Percentiles rank a stretch among this genome's conserved stretches.
phyloP scores from a whole-genome alignment of 2,113 vertebrate species.

The Centropus unirufus region DNA sequence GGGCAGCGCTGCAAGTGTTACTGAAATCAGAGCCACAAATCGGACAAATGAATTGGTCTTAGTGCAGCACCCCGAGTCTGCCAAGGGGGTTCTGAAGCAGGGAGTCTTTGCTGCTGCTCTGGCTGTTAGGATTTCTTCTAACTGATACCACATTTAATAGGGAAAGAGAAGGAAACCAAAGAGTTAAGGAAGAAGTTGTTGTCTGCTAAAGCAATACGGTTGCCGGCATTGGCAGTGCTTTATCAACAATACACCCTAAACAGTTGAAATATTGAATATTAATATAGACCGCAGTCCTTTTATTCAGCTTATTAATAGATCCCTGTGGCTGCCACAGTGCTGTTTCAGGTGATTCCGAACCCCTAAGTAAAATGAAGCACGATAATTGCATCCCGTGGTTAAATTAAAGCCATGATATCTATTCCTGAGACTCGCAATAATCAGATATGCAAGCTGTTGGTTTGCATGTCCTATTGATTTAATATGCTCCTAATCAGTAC shows the following conservation, averaged over 20 bases:
- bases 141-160: neutral
- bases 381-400: slow-evolving; percentile 49
- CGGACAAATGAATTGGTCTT: neutral
- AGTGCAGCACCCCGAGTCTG: neutral
- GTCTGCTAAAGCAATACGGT: neutral
- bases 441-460: slow-evolving; percentile 83
- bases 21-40: too few species aligned
- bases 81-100: neutral
- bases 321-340: neutral
- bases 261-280: neutral
- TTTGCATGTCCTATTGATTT: slow-evolving; percentile 90
- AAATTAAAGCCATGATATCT: slow-evolving; percentile 36
- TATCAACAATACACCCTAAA: neutral
- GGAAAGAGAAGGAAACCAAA: neutral
- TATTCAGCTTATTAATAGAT: slow-evolving; percentile 36
- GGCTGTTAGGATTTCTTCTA: neutral
- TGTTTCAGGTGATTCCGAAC: slow-evolving; percentile 43
- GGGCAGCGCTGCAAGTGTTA: neutral
- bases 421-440: slow-evolving; percentile 57
- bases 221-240: slow-evolving; percentile 13
- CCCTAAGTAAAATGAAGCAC: slow-evolving; percentile 47
- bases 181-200: neutral
- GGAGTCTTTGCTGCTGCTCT: neutral
- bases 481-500: slow-evolving; percentile 90
- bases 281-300: neutral